Conservation (phyloP, 2,888 invertebrate species). For the Serrognathus titanus region DNA sequence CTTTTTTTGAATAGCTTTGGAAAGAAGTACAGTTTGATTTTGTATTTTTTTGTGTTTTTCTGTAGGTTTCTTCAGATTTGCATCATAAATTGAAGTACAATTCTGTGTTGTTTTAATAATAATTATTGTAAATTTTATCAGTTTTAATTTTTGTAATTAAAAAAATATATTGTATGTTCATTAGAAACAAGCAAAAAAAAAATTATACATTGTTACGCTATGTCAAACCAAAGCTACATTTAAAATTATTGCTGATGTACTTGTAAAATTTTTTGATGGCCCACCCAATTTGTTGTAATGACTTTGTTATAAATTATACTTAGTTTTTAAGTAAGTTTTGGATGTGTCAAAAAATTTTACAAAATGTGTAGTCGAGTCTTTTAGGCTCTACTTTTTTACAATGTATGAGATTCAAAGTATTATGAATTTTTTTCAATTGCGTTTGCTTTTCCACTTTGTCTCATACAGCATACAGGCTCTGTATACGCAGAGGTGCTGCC, state of each 20-base stretch:
- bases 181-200: conserved; percentile 15
- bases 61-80: conserved; percentile 26
- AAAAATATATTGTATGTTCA: conserved; percentile 13
- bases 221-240: conserved; percentile 18
- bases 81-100: conserved; percentile 19
- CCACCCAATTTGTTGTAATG: not conserved
- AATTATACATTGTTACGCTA: conserved; percentile 18
- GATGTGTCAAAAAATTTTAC: conserved; percentile 43
- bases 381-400: conserved; percentile 12
- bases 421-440: conserved; percentile 35
- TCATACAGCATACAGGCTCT: conserved; percentile 53
- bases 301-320: conserved; percentile 1
- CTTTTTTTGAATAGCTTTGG: conserved; percentile 17
- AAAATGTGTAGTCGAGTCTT: conserved; percentile 22
- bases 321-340: not conserved
- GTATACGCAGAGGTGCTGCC: conserved; percentile 53
- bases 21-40: conserved; percentile 24
- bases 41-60: conserved; percentile 32
- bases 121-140: conserved; percentile 13
- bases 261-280: conserved; percentile 46
- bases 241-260: conserved; percentile 34
- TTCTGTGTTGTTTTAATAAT: conserved; percentile 19
- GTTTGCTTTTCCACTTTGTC: conserved; percentile 50
- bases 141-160: conserved; percentile 14
- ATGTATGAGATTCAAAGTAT: conserved; percentile 37